Conservation (phyloP, 2,797 vertebrate species). For the Microctenopoma lineatum region DNA sequence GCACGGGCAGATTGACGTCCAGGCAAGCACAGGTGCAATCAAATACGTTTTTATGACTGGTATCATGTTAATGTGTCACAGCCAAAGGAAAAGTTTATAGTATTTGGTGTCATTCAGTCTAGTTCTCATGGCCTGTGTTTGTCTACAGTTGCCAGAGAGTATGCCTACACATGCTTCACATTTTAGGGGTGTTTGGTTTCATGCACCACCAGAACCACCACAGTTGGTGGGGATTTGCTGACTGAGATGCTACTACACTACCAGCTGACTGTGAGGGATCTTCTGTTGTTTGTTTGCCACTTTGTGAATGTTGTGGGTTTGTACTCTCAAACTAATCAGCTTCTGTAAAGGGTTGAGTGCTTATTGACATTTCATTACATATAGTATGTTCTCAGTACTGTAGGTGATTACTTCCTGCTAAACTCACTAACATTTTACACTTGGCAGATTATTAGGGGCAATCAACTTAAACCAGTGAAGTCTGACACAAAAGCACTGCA, state of each 20-base stretch:
- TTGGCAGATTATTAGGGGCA: too few relatives aligned
- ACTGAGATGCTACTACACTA: constrained; percentile 58
- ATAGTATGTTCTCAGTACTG: not conserved
- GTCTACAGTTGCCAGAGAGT: constrained; percentile 74
- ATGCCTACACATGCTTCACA: constrained; percentile 82
- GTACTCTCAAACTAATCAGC: not conserved
- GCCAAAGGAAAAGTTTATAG: constrained; percentile 68
- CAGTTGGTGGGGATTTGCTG: constrained; percentile 64
- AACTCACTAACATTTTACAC: too few relatives aligned
- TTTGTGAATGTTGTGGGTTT: constrained; percentile 5
- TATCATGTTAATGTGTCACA: constrained; percentile 71
- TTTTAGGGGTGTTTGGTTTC: constrained; percentile 82
- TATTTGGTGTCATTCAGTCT: constrained; percentile 67
- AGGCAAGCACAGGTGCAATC: constrained; percentile 73
- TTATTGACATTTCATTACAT: not conserved
- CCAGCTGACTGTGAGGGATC: constrained; percentile 25
- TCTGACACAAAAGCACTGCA: too few relatives aligned
- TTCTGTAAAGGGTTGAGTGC: constrained; percentile 4
- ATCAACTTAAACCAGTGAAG: too few relatives aligned
- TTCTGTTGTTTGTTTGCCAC: constrained; percentile 10
- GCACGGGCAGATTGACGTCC: constrained; percentile 36
- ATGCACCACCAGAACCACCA: constrained; percentile 59
- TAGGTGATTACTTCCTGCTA: too few relatives aligned
- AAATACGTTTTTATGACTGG: constrained; percentile 70
- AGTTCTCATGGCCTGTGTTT: constrained; percentile 74